These are phyloP conservation scores for Aleiodes leptofemur DNA, from an alignment of 2,888 invertebrate species.

Conservation along the genomic window DNA sequence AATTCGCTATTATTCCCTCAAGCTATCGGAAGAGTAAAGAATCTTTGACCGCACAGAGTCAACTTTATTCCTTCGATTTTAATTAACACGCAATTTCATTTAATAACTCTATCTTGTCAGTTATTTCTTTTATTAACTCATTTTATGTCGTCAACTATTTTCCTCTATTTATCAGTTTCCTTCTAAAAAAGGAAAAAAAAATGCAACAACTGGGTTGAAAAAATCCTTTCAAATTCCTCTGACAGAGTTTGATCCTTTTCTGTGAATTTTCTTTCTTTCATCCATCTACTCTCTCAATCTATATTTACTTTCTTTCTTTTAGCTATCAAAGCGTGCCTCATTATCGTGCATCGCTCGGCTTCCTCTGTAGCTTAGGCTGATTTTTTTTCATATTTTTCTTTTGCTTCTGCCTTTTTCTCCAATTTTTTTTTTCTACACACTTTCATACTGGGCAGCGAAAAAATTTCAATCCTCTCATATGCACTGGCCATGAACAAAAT, in stretches of 20 bases:
- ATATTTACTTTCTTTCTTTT: conserved; percentile 12
- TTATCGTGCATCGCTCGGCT: conserved; percentile 3
- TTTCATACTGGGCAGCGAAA: background rate
- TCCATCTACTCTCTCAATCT: background rate
- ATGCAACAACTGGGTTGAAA: background rate
- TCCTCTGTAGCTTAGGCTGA: background rate
- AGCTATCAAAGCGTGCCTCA: conserved; percentile 28
- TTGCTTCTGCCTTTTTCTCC: background rate
- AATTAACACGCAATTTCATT: no score
- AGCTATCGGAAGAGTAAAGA: background rate
- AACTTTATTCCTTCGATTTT: no score
- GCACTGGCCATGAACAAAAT: background rate
- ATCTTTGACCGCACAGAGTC: background rate
- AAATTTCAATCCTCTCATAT: conserved; percentile 2
- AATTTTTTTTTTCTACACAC: background rate
- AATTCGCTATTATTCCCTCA: background rate
- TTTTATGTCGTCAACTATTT: no score
- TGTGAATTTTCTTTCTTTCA: background rate
- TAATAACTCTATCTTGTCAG: no score
- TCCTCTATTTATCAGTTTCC: background rate
- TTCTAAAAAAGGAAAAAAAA: background rate
- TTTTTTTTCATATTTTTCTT: background rate
- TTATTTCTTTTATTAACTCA: no score
- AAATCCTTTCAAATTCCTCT: background rate
- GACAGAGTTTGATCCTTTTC: conserved; percentile 12